Conservation (phyloP, 2,888 invertebrate genomes). For the Ryuthela nishihirai region DNA sequence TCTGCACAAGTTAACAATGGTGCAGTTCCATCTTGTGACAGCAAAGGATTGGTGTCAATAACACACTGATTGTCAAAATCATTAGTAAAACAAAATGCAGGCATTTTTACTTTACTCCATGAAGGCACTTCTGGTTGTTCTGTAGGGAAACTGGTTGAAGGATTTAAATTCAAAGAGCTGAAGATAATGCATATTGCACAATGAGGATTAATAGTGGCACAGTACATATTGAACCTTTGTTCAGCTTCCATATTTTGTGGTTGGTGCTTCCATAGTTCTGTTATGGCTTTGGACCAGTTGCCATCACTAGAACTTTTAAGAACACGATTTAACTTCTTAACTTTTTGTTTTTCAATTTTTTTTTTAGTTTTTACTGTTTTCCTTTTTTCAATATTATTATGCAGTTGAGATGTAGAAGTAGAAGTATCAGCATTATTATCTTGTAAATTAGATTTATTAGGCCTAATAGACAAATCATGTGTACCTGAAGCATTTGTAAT, state of each 20-base stretch:
- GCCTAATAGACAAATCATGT: no score
- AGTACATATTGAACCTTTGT: slow-evolving; percentile 55
- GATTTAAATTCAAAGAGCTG: slow-evolving; percentile 40
- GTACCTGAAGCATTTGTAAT: no score
- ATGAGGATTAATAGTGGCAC: slow-evolving; percentile 57
- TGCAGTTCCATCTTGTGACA: slow-evolving; percentile 45
- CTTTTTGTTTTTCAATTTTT: no score
- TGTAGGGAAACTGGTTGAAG: slow-evolving; percentile 7
- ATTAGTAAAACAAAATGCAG: slow-evolving; percentile 25
- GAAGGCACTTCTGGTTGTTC: slow-evolving; percentile 16
- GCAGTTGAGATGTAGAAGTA: no score
- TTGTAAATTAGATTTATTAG: no score
- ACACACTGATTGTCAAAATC: slow-evolving; percentile 16
- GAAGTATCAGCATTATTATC: no score
- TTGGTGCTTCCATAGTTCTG: slow-evolving; percentile 53
- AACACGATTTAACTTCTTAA: no score
- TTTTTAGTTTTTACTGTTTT: no score
- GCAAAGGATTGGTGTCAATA: slow-evolving; percentile 19
- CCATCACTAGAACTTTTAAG: slow-evolving; percentile 15
- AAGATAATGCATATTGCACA: slow-evolving; percentile 61
- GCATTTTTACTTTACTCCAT: slow-evolving; percentile 25
- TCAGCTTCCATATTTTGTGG: slow-evolving; percentile 53
- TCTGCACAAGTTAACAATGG: slow-evolving; percentile 56
- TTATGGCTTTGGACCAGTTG: slow-evolving; percentile 48
- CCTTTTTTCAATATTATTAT: no score